phyloP scores from a whole-genome alignment of 2,797 vertebrate species.

The Paramormyrops hopkinsi region DNA sequence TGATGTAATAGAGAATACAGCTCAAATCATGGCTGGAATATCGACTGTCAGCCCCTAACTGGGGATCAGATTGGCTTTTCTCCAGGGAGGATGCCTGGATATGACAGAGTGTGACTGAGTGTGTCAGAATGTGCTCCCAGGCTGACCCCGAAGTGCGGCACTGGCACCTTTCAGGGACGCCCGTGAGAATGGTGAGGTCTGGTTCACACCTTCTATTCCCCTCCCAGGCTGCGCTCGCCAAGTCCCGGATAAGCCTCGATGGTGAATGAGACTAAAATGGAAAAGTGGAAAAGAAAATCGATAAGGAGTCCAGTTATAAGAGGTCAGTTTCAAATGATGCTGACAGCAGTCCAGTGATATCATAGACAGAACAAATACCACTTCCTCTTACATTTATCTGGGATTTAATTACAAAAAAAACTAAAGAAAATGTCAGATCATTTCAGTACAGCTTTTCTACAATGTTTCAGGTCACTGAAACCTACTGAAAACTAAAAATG shows the following conservation, averaged over 20 bases:
- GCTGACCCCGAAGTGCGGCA: neutral
- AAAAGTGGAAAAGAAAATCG: neutral
- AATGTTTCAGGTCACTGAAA: neutral
- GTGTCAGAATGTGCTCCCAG: neutral
- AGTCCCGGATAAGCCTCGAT: neutral
- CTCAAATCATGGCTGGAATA: neutral
- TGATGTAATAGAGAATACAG: neutral
- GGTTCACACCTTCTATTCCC: neutral
- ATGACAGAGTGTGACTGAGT: neutral
- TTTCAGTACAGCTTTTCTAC: neutral
- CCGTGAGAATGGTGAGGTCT: neutral
- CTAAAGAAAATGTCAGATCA: neutral
- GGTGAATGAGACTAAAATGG: neutral
- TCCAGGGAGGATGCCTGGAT: neutral
- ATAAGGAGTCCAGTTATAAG: neutral
- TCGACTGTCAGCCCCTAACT: neutral
- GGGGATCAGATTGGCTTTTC: neutral
- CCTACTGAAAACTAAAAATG: neutral
- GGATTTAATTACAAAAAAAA: neutral
- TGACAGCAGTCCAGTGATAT: neutral
- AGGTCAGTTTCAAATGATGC: neutral
- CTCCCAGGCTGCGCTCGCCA: neutral
- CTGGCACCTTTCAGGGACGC: neutral
- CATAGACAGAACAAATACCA: neutral
- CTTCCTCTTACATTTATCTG: neutral